phyloP scores from a whole-genome alignment of 2,797 vertebrate genomes.

The Silurus lanzhouensis region DNA sequence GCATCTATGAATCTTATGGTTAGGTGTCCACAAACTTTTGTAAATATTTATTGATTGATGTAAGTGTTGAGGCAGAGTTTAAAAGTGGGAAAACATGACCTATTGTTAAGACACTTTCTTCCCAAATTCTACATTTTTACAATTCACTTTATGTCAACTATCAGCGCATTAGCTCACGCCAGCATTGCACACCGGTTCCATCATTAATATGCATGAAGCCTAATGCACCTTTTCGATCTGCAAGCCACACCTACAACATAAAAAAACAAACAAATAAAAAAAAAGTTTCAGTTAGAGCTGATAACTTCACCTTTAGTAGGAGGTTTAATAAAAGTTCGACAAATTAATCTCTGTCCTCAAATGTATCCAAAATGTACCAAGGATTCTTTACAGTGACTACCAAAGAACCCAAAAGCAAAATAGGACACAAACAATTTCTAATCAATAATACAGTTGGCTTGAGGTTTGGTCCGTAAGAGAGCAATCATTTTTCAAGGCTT shows the following conservation, averaged over 20 bases:
- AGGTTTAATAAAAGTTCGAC: too few species aligned
- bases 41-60: not conserved
- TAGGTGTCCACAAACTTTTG: too few species aligned
- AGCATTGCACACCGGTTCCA: not conserved
- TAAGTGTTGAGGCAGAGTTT: not conserved
- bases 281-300: too few species aligned
- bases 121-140: not conserved
- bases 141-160: not conserved
- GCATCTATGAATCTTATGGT: too few species aligned
- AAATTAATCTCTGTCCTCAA: not conserved
- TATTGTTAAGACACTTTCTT: not conserved
- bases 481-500: slow-evolving; percentile 31
- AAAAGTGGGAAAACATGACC: not conserved
- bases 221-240: slow-evolving; percentile 12
- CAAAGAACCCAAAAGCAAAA: not conserved
- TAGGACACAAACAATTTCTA: not conserved
- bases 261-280: too few species aligned
- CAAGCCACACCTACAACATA: not conserved
- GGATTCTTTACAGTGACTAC: not conserved
- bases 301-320: too few species aligned
- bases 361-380: not conserved
- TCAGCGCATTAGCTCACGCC: not conserved
- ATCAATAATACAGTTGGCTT: slow-evolving; percentile 26
- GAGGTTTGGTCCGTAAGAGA: slow-evolving; percentile 12
- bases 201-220: slow-evolving; percentile 33